Evolutionary conservation across 2,797 vertebrate species (phyloP).

Genomic region (Muscicapa comitata): DNA sequence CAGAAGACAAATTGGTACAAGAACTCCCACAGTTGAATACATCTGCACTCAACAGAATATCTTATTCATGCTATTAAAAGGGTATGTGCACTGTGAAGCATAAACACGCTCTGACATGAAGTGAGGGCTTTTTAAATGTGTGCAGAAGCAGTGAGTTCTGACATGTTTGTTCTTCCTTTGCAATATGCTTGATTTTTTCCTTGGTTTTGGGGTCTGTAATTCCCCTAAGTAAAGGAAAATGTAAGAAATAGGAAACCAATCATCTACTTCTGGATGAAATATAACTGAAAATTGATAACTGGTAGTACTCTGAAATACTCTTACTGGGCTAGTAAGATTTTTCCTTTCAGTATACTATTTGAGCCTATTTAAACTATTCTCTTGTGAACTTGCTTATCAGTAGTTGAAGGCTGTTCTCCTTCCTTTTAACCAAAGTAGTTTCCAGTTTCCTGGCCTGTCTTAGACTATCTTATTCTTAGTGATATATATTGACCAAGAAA

Average conservation of each 20-base stretch:
- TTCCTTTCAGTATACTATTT: neutral
- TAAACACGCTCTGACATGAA: neutral
- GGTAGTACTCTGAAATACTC: neutral
- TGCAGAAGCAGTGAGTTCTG: neutral
- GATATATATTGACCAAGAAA: conserved; percentile 18
- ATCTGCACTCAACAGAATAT: conserved; percentile 98
- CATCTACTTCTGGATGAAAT: neutral
- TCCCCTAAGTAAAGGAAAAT: neutral
- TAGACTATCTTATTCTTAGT: neutral
- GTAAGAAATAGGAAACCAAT: neutral
- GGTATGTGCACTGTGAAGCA: conserved; percentile 75
- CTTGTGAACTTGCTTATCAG: neutral
- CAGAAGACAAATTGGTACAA: conserved; percentile 94
- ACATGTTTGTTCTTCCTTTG: neutral
- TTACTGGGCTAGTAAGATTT: neutral
- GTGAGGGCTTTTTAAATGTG: neutral
- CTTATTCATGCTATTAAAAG: conserved; percentile 97
- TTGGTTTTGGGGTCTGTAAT: neutral
- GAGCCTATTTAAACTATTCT: neutral
- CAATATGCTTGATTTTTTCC: neutral
- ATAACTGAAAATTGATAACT: neutral
- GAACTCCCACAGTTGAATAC: conserved; percentile 97
- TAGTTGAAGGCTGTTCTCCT: neutral
- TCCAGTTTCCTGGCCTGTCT: conserved; percentile 7
- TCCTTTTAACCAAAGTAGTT: neutral